Evolutionary conservation across 2,888 invertebrate genomes (phyloP).

Genomic region (Drosophila helvetica): DNA sequence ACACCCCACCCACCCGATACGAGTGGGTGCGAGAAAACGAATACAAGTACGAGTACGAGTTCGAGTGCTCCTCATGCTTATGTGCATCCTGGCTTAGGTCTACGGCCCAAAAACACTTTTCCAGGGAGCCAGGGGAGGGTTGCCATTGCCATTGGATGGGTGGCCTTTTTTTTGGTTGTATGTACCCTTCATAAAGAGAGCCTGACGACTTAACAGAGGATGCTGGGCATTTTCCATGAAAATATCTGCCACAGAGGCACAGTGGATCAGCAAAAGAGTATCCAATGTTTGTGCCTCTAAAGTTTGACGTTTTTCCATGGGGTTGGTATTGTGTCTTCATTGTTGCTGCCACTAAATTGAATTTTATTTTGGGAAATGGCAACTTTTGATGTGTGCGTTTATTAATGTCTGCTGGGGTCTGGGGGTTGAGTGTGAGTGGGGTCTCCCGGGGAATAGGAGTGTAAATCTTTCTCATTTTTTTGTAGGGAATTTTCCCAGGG

Average conservation of each 20-base stretch:
- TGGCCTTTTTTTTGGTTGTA: constrained; percentile 40
- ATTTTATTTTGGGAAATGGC: constrained; percentile 73
- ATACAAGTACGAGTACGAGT: not conserved
- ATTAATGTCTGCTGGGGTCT: constrained; percentile 65
- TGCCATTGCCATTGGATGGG: not conserved
- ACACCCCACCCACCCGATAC: constrained; percentile 14
- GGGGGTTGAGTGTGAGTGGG: not conserved
- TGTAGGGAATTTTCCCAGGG: no score
- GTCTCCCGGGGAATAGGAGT: not conserved
- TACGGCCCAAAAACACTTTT: constrained; percentile 18
- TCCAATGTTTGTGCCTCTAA: not conserved
- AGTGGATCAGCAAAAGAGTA: not conserved
- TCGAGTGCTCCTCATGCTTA: constrained; percentile 60
- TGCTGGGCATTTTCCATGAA: no score
- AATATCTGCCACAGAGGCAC: no score
- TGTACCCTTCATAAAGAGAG: no score
- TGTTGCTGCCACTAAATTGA: constrained; percentile 68
- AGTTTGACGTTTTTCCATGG: constrained; percentile 6
- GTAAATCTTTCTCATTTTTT: not conserved
- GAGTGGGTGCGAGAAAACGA: no score
- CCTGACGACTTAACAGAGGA: no score
- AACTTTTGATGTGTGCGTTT: constrained; percentile 74
- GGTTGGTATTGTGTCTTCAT: constrained; percentile 6
- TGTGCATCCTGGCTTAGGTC: constrained; percentile 67
- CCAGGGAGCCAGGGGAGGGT: constrained; percentile 47